A percentile compares a stretch with the other conserved stretches of the same genome.
Evolutionary conservation across 2,888 invertebrate species (phyloP).

Genomic region (Caradrina clavipalpis): DNA sequence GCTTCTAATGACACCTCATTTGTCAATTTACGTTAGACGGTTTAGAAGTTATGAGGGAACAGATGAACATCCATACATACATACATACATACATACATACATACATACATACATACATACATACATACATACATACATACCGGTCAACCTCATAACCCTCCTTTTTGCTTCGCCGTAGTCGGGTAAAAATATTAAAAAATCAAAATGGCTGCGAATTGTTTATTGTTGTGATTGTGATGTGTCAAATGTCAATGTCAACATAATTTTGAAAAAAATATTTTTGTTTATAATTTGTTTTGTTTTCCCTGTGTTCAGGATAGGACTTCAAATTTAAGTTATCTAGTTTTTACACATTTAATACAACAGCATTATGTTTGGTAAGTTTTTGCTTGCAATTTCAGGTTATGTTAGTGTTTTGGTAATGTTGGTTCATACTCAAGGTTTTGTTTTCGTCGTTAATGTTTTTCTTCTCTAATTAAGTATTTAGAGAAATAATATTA

Average conservation of each 20-base stretch:
- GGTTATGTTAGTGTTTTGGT: constrained; percentile 63
- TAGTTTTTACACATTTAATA: not conserved
- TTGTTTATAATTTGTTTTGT: not conserved
- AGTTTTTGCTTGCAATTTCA: constrained; percentile 35
- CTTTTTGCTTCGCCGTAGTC: too few relatives aligned
- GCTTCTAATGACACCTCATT: too few relatives aligned
- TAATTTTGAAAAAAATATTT: constrained; percentile 5
- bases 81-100: too few relatives aligned
- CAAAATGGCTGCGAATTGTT: constrained; percentile 22
- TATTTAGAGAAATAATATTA: not conserved
- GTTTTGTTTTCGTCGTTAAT: not conserved
- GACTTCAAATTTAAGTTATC: not conserved
- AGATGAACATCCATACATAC: too few relatives aligned
- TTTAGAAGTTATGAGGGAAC: too few relatives aligned
- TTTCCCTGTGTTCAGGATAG: constrained; percentile 16
- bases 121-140: too few relatives aligned
- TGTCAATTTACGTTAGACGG: too few relatives aligned
- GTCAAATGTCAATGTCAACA: constrained; percentile 55
- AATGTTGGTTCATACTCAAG: not conserved
- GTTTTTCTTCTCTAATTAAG: not conserved
- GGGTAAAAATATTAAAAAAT: constrained; percentile 3
- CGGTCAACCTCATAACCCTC: too few relatives aligned
- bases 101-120: too few relatives aligned
- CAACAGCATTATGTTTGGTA: constrained; percentile 38
- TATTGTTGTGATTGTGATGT: constrained; percentile 36